Evolutionary conservation across 1,140 invertebrate species (phyloP).

Genomic region (Aphaenogaster rudis): DNA sequence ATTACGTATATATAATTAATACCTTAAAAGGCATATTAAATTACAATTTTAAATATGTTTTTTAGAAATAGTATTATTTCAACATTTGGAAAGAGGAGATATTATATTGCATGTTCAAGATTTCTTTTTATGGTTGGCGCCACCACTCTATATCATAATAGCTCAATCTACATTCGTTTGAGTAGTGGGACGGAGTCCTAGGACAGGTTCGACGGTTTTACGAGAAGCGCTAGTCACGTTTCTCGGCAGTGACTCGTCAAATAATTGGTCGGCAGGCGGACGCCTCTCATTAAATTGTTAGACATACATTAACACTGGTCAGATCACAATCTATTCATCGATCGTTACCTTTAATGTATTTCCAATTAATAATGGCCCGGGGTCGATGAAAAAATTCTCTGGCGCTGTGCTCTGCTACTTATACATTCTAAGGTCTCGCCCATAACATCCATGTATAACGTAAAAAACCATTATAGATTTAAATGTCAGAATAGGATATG

Average conservation of each 20-base stretch:
- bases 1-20: neutral
- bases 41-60: neutral
- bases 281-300: conserved; percentile 85
- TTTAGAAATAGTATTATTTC: neutral
- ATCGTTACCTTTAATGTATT: conserved; percentile 82
- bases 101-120: neutral
- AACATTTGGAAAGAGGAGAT: neutral
- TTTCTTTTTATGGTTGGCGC: conserved; percentile 13
- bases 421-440: neutral
- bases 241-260: conserved; percentile 73
- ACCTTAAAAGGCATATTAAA: neutral
- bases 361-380: conserved; percentile 77
- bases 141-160: conserved; percentile 6
- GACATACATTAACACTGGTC: conserved; percentile 81
- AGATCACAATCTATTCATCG: conserved; percentile 81
- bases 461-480: neutral
- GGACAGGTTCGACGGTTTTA: conserved; percentile 46
- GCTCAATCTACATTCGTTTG: conserved; percentile 12
- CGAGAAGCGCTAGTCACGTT: conserved; percentile 78
- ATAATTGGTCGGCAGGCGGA: conserved; percentile 79
- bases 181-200: conserved; percentile 17
- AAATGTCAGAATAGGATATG: conserved; percentile 19
- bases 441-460: neutral
- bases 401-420: conserved; percentile 5
- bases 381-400: conserved; percentile 45